Conservation (phyloP, 2,888 invertebrate genomes). For the Calameuta pallipes region DNA sequence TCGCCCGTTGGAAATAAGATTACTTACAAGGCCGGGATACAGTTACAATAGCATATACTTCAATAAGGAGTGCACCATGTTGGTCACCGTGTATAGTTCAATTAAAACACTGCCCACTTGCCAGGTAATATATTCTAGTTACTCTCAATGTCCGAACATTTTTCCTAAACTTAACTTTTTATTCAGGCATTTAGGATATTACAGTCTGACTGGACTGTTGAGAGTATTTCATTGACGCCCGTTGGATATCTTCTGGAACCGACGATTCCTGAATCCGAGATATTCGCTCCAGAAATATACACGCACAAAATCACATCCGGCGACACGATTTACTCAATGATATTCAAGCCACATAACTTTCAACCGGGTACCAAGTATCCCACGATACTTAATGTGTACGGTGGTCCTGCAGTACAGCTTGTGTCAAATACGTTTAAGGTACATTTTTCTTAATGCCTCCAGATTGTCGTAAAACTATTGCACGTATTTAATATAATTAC, state of each 20-base stretch:
- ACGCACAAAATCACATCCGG: conserved; percentile 77
- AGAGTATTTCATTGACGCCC: conserved; percentile 75
- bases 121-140: conserved; percentile 61
- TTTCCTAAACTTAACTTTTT: not conserved
- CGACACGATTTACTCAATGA: conserved; percentile 84
- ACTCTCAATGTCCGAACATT: not conserved
- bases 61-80: conserved; percentile 79
- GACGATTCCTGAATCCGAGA: conserved; percentile 69
- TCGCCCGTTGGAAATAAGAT: conserved; percentile 77
- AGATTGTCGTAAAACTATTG: not conserved
- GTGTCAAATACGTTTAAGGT: conserved; percentile 96
- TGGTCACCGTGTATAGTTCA: conserved; percentile 87
- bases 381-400: conserved; percentile 96
- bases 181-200: conserved; percentile 75
- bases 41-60: conserved; percentile 76
- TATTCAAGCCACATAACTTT: conserved; percentile 86
- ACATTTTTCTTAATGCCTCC: conserved; percentile 16
- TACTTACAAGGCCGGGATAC: conserved; percentile 85
- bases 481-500: not conserved
- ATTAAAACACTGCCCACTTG: conserved; percentile 84
- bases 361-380: conserved; percentile 81
- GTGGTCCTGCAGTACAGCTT: conserved; percentile 97
- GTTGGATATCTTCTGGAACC: conserved; percentile 80
- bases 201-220: conserved; percentile 77
- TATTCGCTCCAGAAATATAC: conserved; percentile 79